Evolutionary conservation across 2,888 invertebrate species (phyloP).

Genomic region (Nomada fucata): DNA sequence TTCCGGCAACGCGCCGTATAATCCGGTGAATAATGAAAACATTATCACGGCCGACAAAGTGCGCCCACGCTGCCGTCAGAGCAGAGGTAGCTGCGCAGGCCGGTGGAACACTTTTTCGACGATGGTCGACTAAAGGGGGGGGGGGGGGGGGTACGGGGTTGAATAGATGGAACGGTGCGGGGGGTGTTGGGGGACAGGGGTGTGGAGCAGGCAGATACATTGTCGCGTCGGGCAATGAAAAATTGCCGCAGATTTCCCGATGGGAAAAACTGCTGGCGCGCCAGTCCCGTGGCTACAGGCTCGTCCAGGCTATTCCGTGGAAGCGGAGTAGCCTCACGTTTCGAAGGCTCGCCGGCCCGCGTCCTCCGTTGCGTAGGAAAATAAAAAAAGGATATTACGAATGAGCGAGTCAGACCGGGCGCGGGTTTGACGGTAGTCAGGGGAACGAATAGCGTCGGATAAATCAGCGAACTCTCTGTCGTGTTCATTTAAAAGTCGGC

Average conservation of each 20-base stretch:
- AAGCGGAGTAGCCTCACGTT: slow-evolving; percentile 41
- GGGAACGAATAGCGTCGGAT: slow-evolving; percentile 68
- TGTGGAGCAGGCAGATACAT: slow-evolving; percentile 68
- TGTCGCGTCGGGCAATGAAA: slow-evolving; percentile 77
- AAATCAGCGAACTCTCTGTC: slow-evolving; percentile 67
- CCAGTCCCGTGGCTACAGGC: slow-evolving; percentile 40
- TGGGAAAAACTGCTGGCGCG: slow-evolving; percentile 70
- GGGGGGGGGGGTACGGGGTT: slow-evolving; percentile 15
- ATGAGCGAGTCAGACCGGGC: slow-evolving; percentile 26
- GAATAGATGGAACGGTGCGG: neutral
- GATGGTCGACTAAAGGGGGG: no score
- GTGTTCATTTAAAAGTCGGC: slow-evolving; percentile 63
- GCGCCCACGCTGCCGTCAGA: slow-evolving; percentile 57
- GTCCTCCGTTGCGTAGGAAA: slow-evolving; percentile 19
- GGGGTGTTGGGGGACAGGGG: neutral
- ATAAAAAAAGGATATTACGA: slow-evolving; percentile 33
- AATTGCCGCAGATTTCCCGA: slow-evolving; percentile 75
- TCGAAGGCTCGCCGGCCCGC: slow-evolving; percentile 29
- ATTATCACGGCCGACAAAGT: slow-evolving; percentile 71
- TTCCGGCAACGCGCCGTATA: slow-evolving; percentile 71
- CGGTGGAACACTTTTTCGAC: slow-evolving; percentile 65
- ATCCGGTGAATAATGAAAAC: slow-evolving; percentile 77
- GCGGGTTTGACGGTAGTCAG: slow-evolving; percentile 16
- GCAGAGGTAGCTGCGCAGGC: slow-evolving; percentile 47
- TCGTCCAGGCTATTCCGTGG: slow-evolving; percentile 20